These are phyloP conservation scores for Enteromius treurensis DNA, from an alignment of 2,797 vertebrate species.

Conservation along the genomic window DNA sequence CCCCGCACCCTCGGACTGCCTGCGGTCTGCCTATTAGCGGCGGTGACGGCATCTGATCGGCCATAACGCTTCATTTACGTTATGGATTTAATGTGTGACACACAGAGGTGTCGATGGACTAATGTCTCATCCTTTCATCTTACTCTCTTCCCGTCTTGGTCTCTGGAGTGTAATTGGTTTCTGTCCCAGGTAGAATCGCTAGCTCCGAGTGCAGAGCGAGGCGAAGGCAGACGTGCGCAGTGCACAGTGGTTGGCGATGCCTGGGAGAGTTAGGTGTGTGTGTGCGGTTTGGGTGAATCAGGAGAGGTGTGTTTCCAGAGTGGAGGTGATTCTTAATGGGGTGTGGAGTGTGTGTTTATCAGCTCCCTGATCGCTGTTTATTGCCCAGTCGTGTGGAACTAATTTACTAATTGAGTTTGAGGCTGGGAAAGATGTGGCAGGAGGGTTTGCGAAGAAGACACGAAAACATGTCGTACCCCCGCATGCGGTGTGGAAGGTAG, in stretches of 20 bases:
- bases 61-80: conserved; percentile 66
- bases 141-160: conserved; percentile 39
- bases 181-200: conserved; percentile 45
- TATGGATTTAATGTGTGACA: conserved; percentile 63
- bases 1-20: conserved; percentile 56
- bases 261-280: conserved; percentile 46
- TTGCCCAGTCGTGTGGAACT: conserved; percentile 81
- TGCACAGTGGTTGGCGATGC: conserved; percentile 32
- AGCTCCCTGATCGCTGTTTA: conserved; percentile 79
- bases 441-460: conserved; percentile 37
- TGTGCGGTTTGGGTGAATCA: conserved; percentile 54
- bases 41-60: conserved; percentile 45
- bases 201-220: conserved; percentile 29
- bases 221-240: conserved; percentile 22
- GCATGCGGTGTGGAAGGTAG: neutral
- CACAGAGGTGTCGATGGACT: conserved; percentile 56
- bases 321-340: conserved; percentile 74
- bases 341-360: conserved; percentile 77
- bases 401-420: conserved; percentile 85
- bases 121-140: conserved; percentile 56
- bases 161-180: conserved; percentile 57
- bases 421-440: conserved; percentile 65
- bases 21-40: conserved; percentile 63
- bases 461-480: conserved; percentile 32
- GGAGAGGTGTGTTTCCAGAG: conserved; percentile 66